Percentiles rank a stretch among this genome's conserved stretches.
Conservation (phyloP, 2,797 vertebrate species). For the Rhodeus uyekii region DNA sequence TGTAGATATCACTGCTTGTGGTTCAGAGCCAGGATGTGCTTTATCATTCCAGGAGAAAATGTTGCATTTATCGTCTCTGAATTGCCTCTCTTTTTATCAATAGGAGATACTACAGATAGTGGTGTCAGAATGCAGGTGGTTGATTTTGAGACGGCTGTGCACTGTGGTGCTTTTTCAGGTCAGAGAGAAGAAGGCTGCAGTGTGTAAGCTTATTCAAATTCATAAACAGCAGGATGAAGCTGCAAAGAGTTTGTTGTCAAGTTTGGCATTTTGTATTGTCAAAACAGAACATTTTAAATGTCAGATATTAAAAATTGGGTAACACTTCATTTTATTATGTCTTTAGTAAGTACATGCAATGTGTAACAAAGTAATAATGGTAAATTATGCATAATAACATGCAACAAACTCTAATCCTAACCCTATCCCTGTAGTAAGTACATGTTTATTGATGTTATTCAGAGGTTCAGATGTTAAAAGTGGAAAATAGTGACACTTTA, state of each 20-base stretch:
- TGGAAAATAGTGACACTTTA: too few species aligned
- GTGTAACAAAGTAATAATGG: background rate
- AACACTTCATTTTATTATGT: background rate
- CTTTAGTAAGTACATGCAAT: background rate
- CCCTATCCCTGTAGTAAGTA: background rate
- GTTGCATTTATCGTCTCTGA: slow-evolving; percentile 43
- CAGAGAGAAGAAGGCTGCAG: slow-evolving; percentile 28
- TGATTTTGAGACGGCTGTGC: slow-evolving; percentile 33
- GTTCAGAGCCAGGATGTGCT: slow-evolving; percentile 46
- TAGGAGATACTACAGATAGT: slow-evolving; percentile 20
- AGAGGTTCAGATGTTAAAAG: too few species aligned
- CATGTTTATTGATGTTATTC: background rate
- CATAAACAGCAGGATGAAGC: slow-evolving; percentile 25
- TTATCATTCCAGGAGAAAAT: slow-evolving; percentile 34
- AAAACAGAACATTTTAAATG: slow-evolving; percentile 9
- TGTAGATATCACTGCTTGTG: slow-evolving; percentile 58
- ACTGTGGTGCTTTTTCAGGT: slow-evolving; percentile 28
- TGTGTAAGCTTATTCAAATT: slow-evolving; percentile 40
- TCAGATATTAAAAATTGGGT: background rate
- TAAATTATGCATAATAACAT: background rate
- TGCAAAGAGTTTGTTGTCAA: slow-evolving; percentile 13
- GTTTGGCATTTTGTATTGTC: background rate
- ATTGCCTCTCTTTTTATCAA: slow-evolving; percentile 43
- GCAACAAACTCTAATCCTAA: background rate
- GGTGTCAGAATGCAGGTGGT: slow-evolving; percentile 32